Percentiles rank a stretch among this genome's conserved stretches.
Conservation (phyloP, 2,888 invertebrate genomes). For the Cynaeus angustus region DNA sequence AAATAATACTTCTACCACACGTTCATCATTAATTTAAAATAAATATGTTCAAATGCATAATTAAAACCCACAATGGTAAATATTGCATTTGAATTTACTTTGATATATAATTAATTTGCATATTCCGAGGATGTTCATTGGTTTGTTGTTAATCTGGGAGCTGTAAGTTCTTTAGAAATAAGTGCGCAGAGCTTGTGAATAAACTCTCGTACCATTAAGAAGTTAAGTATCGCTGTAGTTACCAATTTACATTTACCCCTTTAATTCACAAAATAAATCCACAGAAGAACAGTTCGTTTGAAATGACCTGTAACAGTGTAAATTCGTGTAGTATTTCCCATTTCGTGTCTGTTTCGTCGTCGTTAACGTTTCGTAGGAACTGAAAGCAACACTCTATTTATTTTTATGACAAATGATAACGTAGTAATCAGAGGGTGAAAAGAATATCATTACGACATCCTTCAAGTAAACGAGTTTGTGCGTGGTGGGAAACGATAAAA, state of each 20-base stretch:
- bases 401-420: slow-evolving; percentile 38
- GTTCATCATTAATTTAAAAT: too few relatives aligned
- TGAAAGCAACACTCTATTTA: slow-evolving; percentile 39
- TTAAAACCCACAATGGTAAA: too few relatives aligned
- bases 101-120: too few relatives aligned
- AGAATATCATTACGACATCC: slow-evolving; percentile 29
- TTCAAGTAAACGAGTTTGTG: slow-evolving; percentile 21
- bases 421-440: slow-evolving; percentile 37
- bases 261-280: slow-evolving; percentile 2
- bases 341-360: slow-evolving; percentile 21
- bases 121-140: too few relatives aligned
- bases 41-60: too few relatives aligned
- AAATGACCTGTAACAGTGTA: slow-evolving; percentile 5
- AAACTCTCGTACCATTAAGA: not conserved
- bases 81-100: too few relatives aligned
- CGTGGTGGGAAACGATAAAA: slow-evolving; percentile 29
- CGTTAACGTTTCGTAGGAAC: slow-evolving; percentile 27
- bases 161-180: too few relatives aligned
- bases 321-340: slow-evolving; percentile 6
- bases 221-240: not conserved
- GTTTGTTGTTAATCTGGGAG: too few relatives aligned
- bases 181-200: too few relatives aligned
- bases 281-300: not conserved
- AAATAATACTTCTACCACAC: too few relatives aligned
- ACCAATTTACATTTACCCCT: slow-evolving; percentile 6